Base-by-base conservation (phyloP, 2,888 invertebrate species). In the Drosophila phalerata region DNA sequence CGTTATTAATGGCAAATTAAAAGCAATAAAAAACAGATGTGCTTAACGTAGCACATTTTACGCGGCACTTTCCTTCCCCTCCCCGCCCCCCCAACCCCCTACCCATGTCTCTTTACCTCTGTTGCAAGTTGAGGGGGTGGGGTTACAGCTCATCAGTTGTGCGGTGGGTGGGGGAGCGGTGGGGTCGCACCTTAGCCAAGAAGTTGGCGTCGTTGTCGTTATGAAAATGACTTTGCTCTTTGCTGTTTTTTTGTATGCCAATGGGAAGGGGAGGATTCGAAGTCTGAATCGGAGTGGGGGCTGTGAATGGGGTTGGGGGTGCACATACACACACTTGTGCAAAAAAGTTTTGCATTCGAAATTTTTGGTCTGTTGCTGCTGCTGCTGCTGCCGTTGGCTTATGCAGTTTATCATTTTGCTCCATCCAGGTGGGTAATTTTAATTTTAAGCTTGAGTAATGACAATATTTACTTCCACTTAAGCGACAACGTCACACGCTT, bases 1-100 rank as follows among this genome's bases (percentile, higher is more conserved):
- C 90, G 89, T 91, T 91, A 91, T 91, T 91, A 91, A 91, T 91
- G 91, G 91, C 90, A 89, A 91, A 91, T 91, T 91, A 91, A 91
- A 91, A 90, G 91, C 88, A 91, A 91, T 91, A 91, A 91, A 91
- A 91, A 90, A 84, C 91, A 91, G 91, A 91, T 91, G 91, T 91
- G 91, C 91, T 90, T 89, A 90, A 84, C 90, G 88, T 86, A 86
- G 91, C 91, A 90, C 88, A 90, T 89, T 86, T 81, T 80, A 77
- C 76, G 68, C 71, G 71, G 37, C 62, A 11, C 45, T 30, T 42
- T 30, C 56, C 42, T 15, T 42, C 38, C 19, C 13, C 15, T 22
- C 11, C 28, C 25, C 43, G n/a, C 3, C 11, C 13, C n/a, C 11
- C n/a, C 17, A 30, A n/a, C n/a, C n/a, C n/a, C n/a, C n/a, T n/a